Evolutionary conservation across 2,113 vertebrate genomes (phyloP), one percentile per base, ranked within the genome.

Genomic region (Patagioenas fasciata): DNA sequence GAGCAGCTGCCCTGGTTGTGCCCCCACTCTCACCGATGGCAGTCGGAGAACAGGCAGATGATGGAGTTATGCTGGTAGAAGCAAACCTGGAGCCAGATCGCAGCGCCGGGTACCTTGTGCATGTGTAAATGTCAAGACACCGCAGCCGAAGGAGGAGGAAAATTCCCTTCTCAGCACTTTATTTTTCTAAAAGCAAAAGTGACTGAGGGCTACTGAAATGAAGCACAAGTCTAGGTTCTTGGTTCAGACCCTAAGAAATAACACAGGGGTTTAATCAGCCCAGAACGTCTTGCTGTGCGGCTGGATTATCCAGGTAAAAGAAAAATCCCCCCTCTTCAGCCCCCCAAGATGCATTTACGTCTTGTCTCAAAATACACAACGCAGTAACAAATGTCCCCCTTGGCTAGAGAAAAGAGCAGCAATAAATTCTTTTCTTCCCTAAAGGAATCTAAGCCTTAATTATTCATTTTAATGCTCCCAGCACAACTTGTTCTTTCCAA

Each of bases 391-490:
- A 95, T 80, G 84, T 94, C 91, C 80, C 93, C 90, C 77, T 91
- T 95, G 94, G 94, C 94, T 67, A 80, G 11, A 95, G 94, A 94
- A 96, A 95, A 95, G 93, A 96, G 93, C 79, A 85, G 94, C 80
- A 95, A 95, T 94, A 94, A 95, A 96, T 95, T 89, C 80, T 94
- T 95, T 95, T 89, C 95, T 80, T 95, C 90, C 91, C 88, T 83
- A 90, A 96, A 97, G 93, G 83, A 96, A 93, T 96, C 91, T 89
- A 91, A 95, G 61, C 75, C 85, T 96, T 96, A 96, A 96, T 97
- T 96, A 93, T 85, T 96, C 94, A 96, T 96, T 93, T 95, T 93
- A 93, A 97, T 96, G 96, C 91, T 95, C 92, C 89, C 91, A 93
- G 95, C 91, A 96, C 0, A 73, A 95, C 84, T 95, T 94, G 89